These are phyloP conservation scores for Drosophila testacea DNA, from an alignment of 2,888 invertebrate species.

Conservation along the genomic window DNA sequence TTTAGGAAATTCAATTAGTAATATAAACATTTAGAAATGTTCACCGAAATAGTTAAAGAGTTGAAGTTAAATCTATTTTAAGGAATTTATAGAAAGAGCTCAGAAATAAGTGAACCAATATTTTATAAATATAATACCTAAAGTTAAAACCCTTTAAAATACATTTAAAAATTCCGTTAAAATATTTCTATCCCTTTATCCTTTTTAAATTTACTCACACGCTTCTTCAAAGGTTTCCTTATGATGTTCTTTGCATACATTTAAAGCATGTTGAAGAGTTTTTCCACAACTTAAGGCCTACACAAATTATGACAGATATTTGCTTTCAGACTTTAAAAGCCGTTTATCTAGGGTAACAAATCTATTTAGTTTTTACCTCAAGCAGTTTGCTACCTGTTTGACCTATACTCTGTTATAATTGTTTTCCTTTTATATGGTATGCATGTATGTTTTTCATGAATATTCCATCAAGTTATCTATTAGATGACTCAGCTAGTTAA, in stretches of 20 bases:
- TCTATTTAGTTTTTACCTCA: conserved; percentile 46
- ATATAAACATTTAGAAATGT: conserved; percentile 21
- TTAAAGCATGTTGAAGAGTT: conserved; percentile 14
- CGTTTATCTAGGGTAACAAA: conserved; percentile 55
- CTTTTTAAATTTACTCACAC: conserved; percentile 23
- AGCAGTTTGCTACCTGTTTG: conserved; percentile 56
- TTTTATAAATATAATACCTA: neutral
- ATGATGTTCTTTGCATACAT: conserved; percentile 15
- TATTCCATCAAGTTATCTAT: conserved; percentile 56
- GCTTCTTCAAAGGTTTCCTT: conserved; percentile 6
- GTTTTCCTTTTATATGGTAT: conserved; percentile 27
- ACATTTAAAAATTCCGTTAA: neutral
- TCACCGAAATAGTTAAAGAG: neutral
- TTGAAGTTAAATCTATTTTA: neutral
- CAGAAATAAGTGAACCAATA: neutral
- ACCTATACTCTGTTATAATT: conserved; percentile 46
- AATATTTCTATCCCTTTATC: neutral
- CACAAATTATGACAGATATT: conserved; percentile 65
- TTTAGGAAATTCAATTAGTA: conserved; percentile 36
- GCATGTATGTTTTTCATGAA: conserved; percentile 41
- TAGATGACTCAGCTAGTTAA: conserved; percentile 71
- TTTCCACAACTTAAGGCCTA: conserved; percentile 30
- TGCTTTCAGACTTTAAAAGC: conserved; percentile 58
- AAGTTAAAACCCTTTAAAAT: neutral
- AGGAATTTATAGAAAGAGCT: too few species aligned